Evolutionary conservation across 2,888 invertebrate genomes (phyloP), one percentile per base, ranked within the genome.

Genomic region (Brenthis hecate): DNA sequence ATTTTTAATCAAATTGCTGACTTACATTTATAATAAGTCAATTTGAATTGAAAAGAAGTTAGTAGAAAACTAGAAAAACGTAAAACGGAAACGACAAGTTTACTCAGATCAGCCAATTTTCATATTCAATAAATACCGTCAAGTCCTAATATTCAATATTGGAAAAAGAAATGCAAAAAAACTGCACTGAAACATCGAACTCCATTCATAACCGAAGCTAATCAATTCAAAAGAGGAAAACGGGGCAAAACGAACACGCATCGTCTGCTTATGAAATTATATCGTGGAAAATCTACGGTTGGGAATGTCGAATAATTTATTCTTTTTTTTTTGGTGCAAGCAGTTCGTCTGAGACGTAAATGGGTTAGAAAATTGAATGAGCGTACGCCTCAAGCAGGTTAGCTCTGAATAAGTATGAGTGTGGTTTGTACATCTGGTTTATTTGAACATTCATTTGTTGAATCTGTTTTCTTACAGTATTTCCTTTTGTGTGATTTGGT

Each of bases 341-440:
- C 84, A 84, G 85, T 86, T 78, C 86, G 90, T 90, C 91, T 91
- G 90, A 86, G 87, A 85, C 86, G 90, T 89, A 92, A 92, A 92
- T 92, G 92, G 92, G 92, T 92, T 92, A 92, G 92, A 92, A 92
- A 92, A 92, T 92, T 91, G 91, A 91, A 89, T 92, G 89, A 91
- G 81, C 83, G 80, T 84, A 81, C 84, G 82, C 83, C 82, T 77
- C 82, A 82, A 84, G 82, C 85, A 79, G 83, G 85, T 85, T 87
- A 81, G 81, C 82, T 86, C 87, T 86, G 87, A 86, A 85, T 88
- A 85, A 90, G 86, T 88, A 87, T 85, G 82, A 79, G 84, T 81
- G 84, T 87, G 82, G 81, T 79, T 79, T 81, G 82, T 85, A 84
- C 85, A 77, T 76, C 74, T 77, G 76, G 77, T 72, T 74, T 76